These are phyloP conservation scores for Hippocampus mohnikei DNA, from an alignment of 2,113 vertebrate genomes.

Conservation along the genomic window DNA sequence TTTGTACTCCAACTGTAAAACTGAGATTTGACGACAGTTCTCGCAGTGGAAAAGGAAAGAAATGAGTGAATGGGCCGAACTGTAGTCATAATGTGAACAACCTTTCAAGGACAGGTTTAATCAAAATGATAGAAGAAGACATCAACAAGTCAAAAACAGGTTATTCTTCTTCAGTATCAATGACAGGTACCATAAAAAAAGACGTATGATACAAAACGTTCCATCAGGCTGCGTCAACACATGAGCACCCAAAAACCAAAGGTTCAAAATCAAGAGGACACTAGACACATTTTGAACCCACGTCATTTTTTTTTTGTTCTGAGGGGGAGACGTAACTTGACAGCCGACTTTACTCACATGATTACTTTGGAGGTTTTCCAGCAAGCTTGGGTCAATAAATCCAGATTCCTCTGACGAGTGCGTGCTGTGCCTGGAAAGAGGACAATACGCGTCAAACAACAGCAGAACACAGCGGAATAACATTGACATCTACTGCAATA, in stretches of 20 bases:
- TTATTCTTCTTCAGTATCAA: not conserved
- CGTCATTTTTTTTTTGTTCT: not conserved
- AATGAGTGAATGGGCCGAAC: no score
- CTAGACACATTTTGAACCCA: not conserved
- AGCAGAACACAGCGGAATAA: slow-evolving; percentile 2
- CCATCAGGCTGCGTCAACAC: not conserved
- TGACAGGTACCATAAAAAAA: not conserved
- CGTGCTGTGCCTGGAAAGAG: slow-evolving; percentile 79
- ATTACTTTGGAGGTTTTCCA: slow-evolving; percentile 96
- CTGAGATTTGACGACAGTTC: no score
- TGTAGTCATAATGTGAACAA: not conserved
- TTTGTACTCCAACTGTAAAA: no score
- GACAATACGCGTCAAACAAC: slow-evolving; percentile 37
- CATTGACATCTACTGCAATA: not conserved
- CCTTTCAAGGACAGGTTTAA: not conserved
- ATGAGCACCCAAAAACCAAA: not conserved
- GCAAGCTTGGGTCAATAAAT: slow-evolving; percentile 87
- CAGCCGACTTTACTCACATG: slow-evolving; percentile 82
- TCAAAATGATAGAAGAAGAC: not conserved
- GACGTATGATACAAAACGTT: not conserved
- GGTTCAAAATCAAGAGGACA: not conserved
- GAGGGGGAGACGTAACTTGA: not conserved
- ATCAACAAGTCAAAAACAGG: not conserved
- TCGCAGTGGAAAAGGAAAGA: no score
- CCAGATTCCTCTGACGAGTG: slow-evolving; percentile 81